phyloP scores from a whole-genome alignment of 2,113 vertebrate species.

The Polypterus senegalus region DNA sequence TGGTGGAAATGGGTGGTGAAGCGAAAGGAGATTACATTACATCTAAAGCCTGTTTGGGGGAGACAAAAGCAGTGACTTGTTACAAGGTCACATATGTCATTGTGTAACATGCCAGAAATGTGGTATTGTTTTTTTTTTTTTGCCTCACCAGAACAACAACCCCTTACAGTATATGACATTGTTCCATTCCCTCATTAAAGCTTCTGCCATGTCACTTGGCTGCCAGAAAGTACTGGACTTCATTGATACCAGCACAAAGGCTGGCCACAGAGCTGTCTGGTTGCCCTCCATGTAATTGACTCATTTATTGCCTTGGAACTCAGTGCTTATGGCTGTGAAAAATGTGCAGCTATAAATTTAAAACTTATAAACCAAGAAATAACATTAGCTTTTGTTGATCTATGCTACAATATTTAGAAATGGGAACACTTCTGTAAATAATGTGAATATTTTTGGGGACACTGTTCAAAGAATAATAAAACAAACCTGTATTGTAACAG shows the following conservation, averaged over 20 bases:
- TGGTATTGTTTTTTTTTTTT: neutral
- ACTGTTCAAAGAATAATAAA: no score
- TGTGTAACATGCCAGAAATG: constrained; percentile 1
- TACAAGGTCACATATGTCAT: constrained; percentile 1
- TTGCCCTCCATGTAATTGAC: no score
- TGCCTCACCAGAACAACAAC: neutral
- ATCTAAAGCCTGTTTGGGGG: constrained; percentile 6
- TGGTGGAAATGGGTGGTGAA: neutral
- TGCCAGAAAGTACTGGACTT: neutral
- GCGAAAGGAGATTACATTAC: constrained; percentile 15
- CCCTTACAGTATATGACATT: neutral
- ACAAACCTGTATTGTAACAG: no score
- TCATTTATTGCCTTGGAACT: no score
- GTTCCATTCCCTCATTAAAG: neutral
- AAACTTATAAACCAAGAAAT: no score
- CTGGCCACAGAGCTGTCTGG: no score
- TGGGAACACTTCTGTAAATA: no score
- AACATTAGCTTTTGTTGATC: no score
- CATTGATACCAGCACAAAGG: neutral
- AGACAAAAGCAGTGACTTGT: constrained; percentile 5
- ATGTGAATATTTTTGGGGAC: no score
- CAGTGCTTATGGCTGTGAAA: no score
- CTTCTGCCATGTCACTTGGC: constrained; percentile 1
- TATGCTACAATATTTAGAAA: no score
- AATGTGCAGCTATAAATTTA: no score